A percentile compares a stretch with the other conserved stretches of the same genome.
Conservation (phyloP, 2,797 vertebrate genomes). For the Cuniculus paca region DNA sequence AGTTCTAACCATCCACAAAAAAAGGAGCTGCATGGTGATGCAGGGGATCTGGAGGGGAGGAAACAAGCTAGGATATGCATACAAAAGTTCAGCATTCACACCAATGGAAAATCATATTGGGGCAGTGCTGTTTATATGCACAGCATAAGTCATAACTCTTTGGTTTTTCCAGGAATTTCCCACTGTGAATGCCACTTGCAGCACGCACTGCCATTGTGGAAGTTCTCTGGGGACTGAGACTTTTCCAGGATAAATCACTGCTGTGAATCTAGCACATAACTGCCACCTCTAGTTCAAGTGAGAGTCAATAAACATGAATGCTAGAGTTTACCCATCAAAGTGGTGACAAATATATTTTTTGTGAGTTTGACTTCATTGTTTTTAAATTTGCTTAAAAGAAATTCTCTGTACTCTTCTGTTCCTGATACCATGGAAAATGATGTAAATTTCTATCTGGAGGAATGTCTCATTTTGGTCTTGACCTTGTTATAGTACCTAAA, state of each 20-base stretch:
- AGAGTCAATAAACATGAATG: neutral
- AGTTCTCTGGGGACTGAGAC: neutral
- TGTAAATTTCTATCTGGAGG: neutral
- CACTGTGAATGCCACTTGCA: neutral
- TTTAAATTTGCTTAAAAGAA: neutral
- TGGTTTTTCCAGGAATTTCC: neutral
- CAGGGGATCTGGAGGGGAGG: neutral
- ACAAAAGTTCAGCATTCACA: neutral
- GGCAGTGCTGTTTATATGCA: neutral
- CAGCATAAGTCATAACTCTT: neutral
- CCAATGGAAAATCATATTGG: neutral
- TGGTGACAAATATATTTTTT: neutral
- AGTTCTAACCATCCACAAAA: neutral
- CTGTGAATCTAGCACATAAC: neutral
- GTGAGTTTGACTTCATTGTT: neutral
- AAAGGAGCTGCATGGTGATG: neutral
- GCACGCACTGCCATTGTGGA: neutral
- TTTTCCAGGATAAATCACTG: neutral
- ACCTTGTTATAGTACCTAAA: neutral
- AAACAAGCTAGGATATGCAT: neutral
- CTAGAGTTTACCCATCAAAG: neutral
- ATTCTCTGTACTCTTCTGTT: conserved; percentile 16
- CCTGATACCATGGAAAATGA: neutral
- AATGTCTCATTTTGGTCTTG: neutral
- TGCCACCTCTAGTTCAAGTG: neutral